These are phyloP conservation scores for Leucoma salicis DNA, from an alignment of 2,888 invertebrate species.

Conservation along the genomic window DNA sequence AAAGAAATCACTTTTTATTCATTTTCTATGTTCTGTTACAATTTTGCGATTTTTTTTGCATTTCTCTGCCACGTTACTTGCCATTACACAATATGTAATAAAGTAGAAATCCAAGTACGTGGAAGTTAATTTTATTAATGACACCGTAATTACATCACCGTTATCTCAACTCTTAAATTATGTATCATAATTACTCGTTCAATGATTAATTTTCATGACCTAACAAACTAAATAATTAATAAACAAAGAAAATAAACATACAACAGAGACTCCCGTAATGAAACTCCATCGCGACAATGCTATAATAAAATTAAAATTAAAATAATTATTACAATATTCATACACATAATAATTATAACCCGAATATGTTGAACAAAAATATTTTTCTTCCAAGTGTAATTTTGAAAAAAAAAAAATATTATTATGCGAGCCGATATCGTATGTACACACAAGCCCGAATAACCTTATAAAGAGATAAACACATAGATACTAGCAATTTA, in stretches of 20 bases:
- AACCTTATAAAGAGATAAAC: constrained; percentile 44
- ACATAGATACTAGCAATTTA: constrained; percentile 64
- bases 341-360: constrained; percentile 38
- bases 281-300: constrained; percentile 51
- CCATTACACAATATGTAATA: constrained; percentile 77
- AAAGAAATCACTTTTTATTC: constrained; percentile 80
- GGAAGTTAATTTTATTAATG: constrained; percentile 79
- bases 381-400: constrained; percentile 46
- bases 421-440: constrained; percentile 61
- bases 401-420: constrained; percentile 50
- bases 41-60: constrained; percentile 77
- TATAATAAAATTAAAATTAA: constrained; percentile 61
- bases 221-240: constrained; percentile 66
- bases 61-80: constrained; percentile 71
- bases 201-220: constrained; percentile 71
- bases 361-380: constrained; percentile 52
- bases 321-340: constrained; percentile 49
- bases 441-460: constrained; percentile 58
- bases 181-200: constrained; percentile 68
- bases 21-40: constrained; percentile 78
- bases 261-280: constrained; percentile 53
- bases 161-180: constrained; percentile 73
- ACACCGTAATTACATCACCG: constrained; percentile 73
- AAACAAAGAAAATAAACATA: constrained; percentile 58
- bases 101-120: constrained; percentile 77